Conservation (phyloP, 2,113 vertebrate species). For the Oriolus oriolus region DNA sequence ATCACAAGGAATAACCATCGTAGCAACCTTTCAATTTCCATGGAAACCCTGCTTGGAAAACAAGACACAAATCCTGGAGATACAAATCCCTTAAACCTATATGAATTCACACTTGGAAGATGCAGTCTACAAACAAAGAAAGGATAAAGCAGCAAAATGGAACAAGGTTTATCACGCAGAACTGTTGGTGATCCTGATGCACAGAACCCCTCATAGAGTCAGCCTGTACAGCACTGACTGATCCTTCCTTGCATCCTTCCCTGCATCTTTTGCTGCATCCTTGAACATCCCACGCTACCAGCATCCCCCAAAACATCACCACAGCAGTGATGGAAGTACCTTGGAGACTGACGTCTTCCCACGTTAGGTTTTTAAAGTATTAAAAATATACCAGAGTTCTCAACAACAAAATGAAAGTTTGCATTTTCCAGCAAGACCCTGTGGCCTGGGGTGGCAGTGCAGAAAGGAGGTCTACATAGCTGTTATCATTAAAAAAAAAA, state of each 20-base stretch:
- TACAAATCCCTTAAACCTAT: background rate
- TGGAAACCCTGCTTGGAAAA: slow-evolving; percentile 39
- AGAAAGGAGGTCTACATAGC: background rate
- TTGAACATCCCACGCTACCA: background rate
- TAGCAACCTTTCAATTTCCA: slow-evolving; percentile 42
- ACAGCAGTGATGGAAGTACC: background rate
- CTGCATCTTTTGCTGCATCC: background rate
- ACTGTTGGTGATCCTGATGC: background rate
- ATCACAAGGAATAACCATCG: slow-evolving; percentile 31
- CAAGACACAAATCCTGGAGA: slow-evolving; percentile 2
- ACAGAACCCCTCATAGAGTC: background rate
- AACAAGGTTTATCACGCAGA: background rate
- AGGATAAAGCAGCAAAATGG: background rate
- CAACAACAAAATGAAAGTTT: background rate
- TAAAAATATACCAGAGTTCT: background rate
- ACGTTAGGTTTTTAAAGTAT: background rate
- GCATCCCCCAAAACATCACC: background rate
- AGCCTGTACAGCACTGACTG: background rate
- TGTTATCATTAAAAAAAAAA: background rate
- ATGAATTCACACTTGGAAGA: background rate
- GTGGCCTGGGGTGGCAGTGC: background rate
- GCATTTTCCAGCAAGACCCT: background rate
- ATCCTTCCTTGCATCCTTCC: background rate
- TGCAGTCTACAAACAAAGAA: background rate
- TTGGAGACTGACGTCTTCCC: background rate